A percentile compares a stretch with the other conserved stretches of the same genome.
Conservation (phyloP, 2,113 vertebrate genomes). For the Euleptes europaea region DNA sequence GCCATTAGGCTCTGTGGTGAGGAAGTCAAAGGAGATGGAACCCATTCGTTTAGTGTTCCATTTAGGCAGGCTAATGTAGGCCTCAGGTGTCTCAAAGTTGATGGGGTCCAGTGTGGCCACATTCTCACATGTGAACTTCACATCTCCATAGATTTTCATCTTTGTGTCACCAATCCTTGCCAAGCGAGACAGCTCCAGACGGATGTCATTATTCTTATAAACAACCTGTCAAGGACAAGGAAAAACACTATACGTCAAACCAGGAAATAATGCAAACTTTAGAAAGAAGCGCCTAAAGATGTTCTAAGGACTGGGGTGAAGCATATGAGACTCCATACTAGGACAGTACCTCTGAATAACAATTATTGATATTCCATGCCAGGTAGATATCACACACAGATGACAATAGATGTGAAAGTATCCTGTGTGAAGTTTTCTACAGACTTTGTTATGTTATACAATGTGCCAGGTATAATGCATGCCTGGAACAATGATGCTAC, state of each 20-base stretch:
- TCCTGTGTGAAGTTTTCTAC: conserved; percentile 40
- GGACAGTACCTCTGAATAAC: not conserved
- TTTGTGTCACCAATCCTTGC: conserved; percentile 95
- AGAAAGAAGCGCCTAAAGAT: conserved; percentile 50
- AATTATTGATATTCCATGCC: fast-evolving
- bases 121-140: conserved; percentile 95
- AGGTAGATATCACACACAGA: conserved; percentile 14
- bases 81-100: conserved; percentile 94
- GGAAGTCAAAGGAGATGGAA: conserved; percentile 97
- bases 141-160: conserved; percentile 97
- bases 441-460: not conserved
- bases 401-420: conserved; percentile 25
- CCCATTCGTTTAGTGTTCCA: conserved; percentile 98
- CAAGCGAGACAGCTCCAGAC: conserved; percentile 93
- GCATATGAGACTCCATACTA: not conserved
- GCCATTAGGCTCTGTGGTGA: conserved; percentile 93
- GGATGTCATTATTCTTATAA: conserved; percentile 98
- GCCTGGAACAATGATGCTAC: conserved; percentile 21
- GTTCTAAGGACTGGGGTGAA: conserved; percentile 26
- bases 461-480: conserved; percentile 27
- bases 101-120: conserved; percentile 96
- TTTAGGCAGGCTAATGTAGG: conserved; percentile 92
- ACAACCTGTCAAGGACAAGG: conserved; percentile 85
- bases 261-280: conserved; percentile 51
- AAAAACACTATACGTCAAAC: conserved; percentile 70